Evolutionary conservation across 2,797 vertebrate genomes (phyloP).

Genomic region (Mareca penelope): DNA sequence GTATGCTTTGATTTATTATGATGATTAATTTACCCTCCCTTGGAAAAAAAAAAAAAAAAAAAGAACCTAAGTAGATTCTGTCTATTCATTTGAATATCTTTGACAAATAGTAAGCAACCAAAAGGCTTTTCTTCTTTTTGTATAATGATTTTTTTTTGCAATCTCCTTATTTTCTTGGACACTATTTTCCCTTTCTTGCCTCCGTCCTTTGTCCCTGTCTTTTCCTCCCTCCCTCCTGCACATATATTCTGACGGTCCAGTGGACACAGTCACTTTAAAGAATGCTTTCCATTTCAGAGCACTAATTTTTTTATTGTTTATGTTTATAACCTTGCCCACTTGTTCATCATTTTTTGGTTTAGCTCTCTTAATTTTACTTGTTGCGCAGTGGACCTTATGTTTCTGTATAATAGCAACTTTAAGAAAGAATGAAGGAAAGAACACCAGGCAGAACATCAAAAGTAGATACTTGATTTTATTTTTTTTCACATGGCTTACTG

Average conservation of each 20-base stretch:
- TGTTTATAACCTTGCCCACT: constrained; percentile 16
- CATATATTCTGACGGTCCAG: constrained; percentile 19
- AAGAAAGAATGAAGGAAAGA: not conserved
- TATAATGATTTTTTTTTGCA: not conserved
- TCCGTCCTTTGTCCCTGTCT: constrained; percentile 47
- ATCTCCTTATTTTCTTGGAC: not conserved
- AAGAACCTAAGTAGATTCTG: not conserved
- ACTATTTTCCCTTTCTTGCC: not conserved
- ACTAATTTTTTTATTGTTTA: constrained; percentile 5
- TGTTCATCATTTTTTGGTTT: not conserved
- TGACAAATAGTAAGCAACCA: not conserved
- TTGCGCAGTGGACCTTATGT: not conserved
- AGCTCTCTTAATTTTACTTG: constrained; percentile 18
- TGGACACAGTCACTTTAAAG: constrained; percentile 39
- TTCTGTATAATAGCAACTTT: not conserved
- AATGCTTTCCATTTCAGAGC: constrained; percentile 23
- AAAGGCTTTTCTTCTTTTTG: accelerated
- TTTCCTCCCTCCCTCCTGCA: constrained; percentile 46
- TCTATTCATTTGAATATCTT: not conserved
- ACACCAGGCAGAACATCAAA: not conserved
- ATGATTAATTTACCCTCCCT: not conserved
- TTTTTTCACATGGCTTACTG: not conserved
- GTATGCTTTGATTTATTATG: not conserved
- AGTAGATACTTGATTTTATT: not conserved
- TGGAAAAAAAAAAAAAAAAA: accelerated